These are phyloP conservation scores for Ecliptopera silaceata DNA, from an alignment of 2,888 invertebrate species.

Conservation along the genomic window DNA sequence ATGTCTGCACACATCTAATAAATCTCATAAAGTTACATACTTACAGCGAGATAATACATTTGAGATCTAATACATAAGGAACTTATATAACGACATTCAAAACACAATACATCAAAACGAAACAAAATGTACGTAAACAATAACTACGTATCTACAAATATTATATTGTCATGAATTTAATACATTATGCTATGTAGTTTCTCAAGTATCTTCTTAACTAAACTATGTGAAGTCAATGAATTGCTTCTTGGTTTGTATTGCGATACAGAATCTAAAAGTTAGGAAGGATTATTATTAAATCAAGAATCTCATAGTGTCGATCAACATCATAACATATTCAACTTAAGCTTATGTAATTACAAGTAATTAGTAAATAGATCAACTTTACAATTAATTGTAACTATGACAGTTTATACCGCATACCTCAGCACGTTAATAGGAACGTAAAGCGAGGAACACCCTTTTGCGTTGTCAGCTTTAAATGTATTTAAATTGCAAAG, in stretches of 20 bases:
- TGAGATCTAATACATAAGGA: conserved; percentile 75
- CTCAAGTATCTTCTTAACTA: conserved; percentile 9
- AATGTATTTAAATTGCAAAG: neutral
- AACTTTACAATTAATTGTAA: neutral
- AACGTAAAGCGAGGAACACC: neutral
- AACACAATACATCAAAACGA: conserved; percentile 50
- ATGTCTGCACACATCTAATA: conserved; percentile 24
- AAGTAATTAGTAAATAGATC: neutral
- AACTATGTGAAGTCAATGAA: neutral
- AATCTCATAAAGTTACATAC: conserved; percentile 44
- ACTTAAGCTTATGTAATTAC: neutral
- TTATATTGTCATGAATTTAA: conserved; percentile 70
- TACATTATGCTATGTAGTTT: conserved; percentile 49
- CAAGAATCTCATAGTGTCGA: too few relatives aligned
- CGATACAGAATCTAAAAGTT: too few relatives aligned
- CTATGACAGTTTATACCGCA: neutral
- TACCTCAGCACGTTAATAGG: neutral
- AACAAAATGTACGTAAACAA: conserved; percentile 40
- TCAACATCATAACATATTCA: neutral
- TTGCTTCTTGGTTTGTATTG: too few relatives aligned
- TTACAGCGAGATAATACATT: conserved; percentile 60
- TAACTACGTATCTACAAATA: conserved; percentile 56
- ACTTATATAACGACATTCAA: conserved; percentile 55
- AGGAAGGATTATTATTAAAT: too few relatives aligned
- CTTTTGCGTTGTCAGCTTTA: neutral